Evolutionary conservation across 37 sponge, comb jelly and placozoan genomes (phyloP), one percentile per base, ranked within the genome.

Genomic region (Bolinopsis microptera): DNA sequence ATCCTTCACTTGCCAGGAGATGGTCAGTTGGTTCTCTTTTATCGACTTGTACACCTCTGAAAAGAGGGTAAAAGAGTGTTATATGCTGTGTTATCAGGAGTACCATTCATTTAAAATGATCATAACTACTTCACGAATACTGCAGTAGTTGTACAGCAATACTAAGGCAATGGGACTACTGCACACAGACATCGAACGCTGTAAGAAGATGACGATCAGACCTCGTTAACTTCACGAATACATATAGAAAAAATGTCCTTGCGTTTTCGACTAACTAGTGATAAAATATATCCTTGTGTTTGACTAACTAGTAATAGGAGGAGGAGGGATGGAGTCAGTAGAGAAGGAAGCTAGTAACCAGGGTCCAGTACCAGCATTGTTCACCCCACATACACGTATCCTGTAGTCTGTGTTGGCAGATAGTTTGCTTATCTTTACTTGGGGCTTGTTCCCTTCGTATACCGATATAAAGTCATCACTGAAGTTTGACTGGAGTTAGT

Each of bases 381-480:
- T 77, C 37, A 77, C 80, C 35, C 80, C 80, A 34, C 80, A 77
- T 2, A 77, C 80, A 1, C 80, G 80, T 36, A 77, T 36, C 1
- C 0, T 77, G 80, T 77, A 77, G 33, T 34, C 34, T 34, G 80
- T 77, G 37, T 77, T 32, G 35, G 80, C 35, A 3, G 32, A 32
- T 18, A 77, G 18, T 32, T 77, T 77, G 9, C 80, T 36, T 31
- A 77, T 77, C 80, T 77, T 77, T 32, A 35, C 80, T 35, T 77
- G 80, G 80, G 28, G 28, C 80, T 77, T 77, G 37, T 77, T 77
- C 36, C 80, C 80, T 36, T 77, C 80, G 37, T 77, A 77, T 32
- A 35, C 80, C 80, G 32, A 27, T 36, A 77, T 36, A 34, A 77
- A 77, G 35, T 77, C 36, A 1, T 77, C 80, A 34, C 37, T 13